phyloP scores from a whole-genome alignment of 1,140 invertebrate genomes.

The Drosophila yakuba region DNA sequence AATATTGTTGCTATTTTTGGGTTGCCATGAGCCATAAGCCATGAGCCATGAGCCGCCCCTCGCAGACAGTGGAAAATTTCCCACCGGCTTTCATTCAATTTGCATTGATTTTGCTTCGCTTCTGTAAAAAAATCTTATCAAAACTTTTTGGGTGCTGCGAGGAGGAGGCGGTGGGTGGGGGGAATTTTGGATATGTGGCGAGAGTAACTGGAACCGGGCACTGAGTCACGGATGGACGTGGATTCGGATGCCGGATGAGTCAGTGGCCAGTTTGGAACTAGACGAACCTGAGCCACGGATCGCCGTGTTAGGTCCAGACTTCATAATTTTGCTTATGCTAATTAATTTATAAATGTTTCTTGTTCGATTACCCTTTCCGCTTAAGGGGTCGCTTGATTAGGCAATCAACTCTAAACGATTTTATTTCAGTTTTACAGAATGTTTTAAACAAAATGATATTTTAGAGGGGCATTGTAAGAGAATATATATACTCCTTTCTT shows the following conservation, averaged over 20 bases:
- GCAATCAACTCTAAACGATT: too few relatives aligned
- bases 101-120: background rate
- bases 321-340: conserved; percentile 67
- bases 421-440: too few relatives aligned
- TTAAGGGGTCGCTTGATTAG: background rate
- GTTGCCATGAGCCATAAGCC: conserved; percentile 15
- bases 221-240: conserved; percentile 27
- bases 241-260: conserved; percentile 15
- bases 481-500: too few relatives aligned
- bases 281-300: conserved; percentile 62
- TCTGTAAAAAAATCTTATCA: conserved; percentile 29
- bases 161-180: too few relatives aligned
- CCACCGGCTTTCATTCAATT: background rate
- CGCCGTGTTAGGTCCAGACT: conserved; percentile 38
- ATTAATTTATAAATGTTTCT: conserved; percentile 75
- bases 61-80: conserved; percentile 33
- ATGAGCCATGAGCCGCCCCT: background rate
- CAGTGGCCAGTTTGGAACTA: conserved; percentile 63
- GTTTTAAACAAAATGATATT: background rate
- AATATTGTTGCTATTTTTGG: conserved; percentile 20
- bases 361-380: conserved; percentile 6
- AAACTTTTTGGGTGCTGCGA: background rate
- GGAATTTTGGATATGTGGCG: background rate
- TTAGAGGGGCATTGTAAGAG: too few relatives aligned
- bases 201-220: conserved; percentile 19